phyloP scores from a whole-genome alignment of 2,113 vertebrate species.

The Petroica traversi region DNA sequence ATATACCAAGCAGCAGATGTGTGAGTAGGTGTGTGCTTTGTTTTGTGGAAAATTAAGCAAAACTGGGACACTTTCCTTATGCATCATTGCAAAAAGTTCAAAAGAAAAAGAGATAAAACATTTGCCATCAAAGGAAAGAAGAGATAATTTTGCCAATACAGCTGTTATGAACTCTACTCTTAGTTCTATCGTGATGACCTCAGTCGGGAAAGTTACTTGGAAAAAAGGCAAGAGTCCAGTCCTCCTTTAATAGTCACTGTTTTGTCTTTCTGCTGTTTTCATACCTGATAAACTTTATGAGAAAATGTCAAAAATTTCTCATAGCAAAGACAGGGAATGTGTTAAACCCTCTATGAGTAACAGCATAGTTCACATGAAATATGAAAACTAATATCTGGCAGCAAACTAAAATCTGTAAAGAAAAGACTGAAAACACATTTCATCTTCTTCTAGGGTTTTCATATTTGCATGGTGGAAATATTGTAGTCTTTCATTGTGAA shows the following conservation, averaged over 20 bases:
- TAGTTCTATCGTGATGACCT: neutral
- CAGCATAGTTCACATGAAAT: neutral
- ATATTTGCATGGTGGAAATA: neutral
- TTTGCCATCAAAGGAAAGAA: neutral
- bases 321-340: neutral
- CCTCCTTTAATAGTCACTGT: neutral
- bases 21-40: neutral
- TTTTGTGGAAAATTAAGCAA: neutral
- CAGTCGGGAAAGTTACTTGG: neutral
- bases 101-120: neutral
- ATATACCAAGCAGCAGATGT: neutral
- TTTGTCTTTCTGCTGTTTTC: neutral
- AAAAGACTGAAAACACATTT: neutral
- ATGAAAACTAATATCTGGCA: neutral
- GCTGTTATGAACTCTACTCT: neutral
- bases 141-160: neutral
- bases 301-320: neutral
- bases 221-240: neutral
- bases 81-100: neutral
- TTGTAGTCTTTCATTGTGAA: neutral
- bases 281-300: neutral
- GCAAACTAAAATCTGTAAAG: neutral
- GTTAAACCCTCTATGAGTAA: neutral
- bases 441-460: neutral
- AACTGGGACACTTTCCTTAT: neutral